phyloP scores from a whole-genome alignment of 1,140 invertebrate species.

The Megathymus violae region DNA sequence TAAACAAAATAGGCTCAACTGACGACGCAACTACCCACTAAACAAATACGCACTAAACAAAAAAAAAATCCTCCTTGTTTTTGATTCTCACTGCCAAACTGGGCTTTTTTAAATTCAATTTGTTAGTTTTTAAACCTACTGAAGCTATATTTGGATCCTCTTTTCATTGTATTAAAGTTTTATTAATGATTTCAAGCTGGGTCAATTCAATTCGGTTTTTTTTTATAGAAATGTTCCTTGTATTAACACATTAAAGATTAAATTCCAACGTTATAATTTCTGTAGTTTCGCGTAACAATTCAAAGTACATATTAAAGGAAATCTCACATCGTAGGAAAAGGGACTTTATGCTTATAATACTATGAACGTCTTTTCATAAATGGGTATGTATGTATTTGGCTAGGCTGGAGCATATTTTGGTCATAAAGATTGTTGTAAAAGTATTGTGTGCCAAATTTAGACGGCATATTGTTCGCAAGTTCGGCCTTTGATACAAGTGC shows the following conservation, averaged over 20 bases:
- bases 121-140: no score
- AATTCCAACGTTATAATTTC: not conserved
- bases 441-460: constrained; percentile 21
- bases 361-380: not conserved
- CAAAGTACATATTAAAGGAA: not conserved
- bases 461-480: constrained; percentile 6
- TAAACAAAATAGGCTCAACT: no score
- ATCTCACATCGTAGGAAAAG: not conserved
- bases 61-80: no score
- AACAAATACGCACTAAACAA: no score
- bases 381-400: constrained; percentile 5
- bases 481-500: constrained; percentile 1
- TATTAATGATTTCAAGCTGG: not conserved
- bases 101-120: no score
- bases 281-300: not conserved
- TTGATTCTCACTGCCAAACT: no score
- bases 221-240: no score
- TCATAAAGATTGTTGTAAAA: constrained; percentile 11
- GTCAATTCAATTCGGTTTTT: no score
- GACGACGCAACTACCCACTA: no score
- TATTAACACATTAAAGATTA: not conserved
- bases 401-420: constrained; percentile 9
- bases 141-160: no score
- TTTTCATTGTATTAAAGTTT: no score
- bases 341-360: not conserved